Percentiles rank a stretch among this genome's conserved stretches.
phyloP scores from a whole-genome alignment of 2,888 invertebrate genomes.

The Drosophila subsilvestris region DNA sequence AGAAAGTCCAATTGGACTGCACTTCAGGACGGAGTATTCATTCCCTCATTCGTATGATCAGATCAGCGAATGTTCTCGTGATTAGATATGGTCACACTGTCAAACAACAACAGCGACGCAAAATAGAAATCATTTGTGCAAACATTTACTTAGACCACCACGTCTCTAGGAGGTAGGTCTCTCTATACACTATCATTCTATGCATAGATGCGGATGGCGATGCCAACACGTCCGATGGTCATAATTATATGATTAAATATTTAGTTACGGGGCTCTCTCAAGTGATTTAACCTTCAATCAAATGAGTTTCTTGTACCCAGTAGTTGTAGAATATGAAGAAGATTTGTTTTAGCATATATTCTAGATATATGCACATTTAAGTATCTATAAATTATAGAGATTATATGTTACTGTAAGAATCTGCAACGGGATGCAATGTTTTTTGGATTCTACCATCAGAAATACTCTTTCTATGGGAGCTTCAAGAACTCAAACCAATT shows the following conservation, averaged over 20 bases:
- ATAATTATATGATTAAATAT: conserved; percentile 45
- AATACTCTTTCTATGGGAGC: too few relatives aligned
- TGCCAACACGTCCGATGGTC: conserved; percentile 16
- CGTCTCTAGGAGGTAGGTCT: not conserved
- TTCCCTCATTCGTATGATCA: too few relatives aligned
- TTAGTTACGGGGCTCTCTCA: conserved; percentile 23
- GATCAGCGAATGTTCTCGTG: not conserved
- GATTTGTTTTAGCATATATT: too few relatives aligned
- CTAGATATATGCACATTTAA: too few relatives aligned
- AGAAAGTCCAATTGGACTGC: too few relatives aligned
- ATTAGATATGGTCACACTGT: not conserved
- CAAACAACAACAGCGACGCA: not conserved
- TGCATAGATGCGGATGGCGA: conserved; percentile 11
- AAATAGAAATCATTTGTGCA: not conserved
- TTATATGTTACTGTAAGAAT: not conserved
- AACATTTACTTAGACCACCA: not conserved
- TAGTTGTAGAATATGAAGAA: not conserved
- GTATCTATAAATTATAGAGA: too few relatives aligned
- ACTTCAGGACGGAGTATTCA: too few relatives aligned
- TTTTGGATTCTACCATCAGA: conserved; percentile 18
- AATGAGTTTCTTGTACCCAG: conserved; percentile 1
- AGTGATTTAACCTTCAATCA: conserved; percentile 43
- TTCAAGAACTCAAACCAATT: too few relatives aligned
- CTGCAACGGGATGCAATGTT: conserved; percentile 5
- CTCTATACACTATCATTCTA: not conserved